A percentile compares a stretch with the other conserved stretches of the same genome.
phyloP scores from a whole-genome alignment of 2,113 vertebrate species.

The Neotragus moschatus region DNA sequence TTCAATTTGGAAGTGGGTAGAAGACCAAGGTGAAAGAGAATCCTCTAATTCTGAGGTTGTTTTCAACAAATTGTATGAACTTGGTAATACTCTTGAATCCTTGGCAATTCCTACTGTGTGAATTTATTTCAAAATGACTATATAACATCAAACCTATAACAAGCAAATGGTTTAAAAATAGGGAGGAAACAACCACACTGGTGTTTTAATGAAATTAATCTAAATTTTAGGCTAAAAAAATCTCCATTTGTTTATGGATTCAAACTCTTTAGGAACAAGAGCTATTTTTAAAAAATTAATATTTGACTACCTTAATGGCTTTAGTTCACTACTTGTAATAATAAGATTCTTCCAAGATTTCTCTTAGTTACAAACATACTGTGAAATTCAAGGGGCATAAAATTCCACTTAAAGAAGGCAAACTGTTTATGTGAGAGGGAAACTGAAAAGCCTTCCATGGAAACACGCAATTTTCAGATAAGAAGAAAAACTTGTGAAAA shows the following conservation, averaged over 20 bases:
- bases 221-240: background rate
- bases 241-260: background rate
- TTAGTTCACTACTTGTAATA: background rate
- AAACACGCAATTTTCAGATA: background rate
- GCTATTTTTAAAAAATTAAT: background rate
- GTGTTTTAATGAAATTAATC: slow-evolving; percentile 1
- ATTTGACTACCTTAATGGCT: background rate
- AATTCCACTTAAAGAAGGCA: background rate
- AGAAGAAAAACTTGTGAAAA: slow-evolving; percentile 34
- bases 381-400: background rate
- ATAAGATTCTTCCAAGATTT: background rate
- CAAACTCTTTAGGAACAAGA: background rate
- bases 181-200: background rate
- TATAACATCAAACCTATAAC: background rate
- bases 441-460: background rate
- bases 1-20: background rate
- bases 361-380: background rate
- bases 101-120: background rate
- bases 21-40: background rate
- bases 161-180: slow-evolving; percentile 7
- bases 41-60: background rate
- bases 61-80: background rate
- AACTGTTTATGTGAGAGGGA: background rate
- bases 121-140: slow-evolving; percentile 35
- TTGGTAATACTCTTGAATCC: background rate